Conservation (phyloP, 2,888 invertebrate species). For the Caenorhabditis japonica region DNA sequence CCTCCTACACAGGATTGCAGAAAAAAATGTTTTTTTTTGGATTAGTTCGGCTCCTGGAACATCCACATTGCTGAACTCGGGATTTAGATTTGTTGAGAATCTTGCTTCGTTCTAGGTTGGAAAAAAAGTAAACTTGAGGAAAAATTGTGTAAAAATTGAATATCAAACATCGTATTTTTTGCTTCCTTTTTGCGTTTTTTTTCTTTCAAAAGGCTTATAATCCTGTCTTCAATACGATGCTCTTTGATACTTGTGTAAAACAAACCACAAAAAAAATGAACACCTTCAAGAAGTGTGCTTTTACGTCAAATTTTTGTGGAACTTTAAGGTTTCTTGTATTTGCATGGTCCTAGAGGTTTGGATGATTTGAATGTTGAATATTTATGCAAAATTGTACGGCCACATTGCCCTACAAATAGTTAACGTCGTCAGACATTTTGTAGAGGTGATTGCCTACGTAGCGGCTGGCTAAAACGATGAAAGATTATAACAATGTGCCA, state of each 20-base stretch:
- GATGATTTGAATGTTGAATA: neutral
- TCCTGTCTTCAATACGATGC: neutral
- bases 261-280: neutral
- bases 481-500: slow-evolving; percentile 4
- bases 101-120: no score
- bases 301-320: no score
- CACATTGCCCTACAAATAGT: slow-evolving; percentile 14
- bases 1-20: no score
- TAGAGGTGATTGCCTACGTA: slow-evolving; percentile 27
- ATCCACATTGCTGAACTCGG: no score
- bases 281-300: no score
- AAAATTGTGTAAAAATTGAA: no score
- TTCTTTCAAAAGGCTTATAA: slow-evolving; percentile 5
- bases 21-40: no score
- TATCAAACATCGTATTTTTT: neutral
- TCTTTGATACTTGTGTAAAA: slow-evolving; percentile 6
- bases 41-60: no score
- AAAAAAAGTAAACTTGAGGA: no score
- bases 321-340: no score
- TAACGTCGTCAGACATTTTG: slow-evolving; percentile 8
- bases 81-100: no score
- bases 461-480: neutral
- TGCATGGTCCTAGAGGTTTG: no score
- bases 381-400: neutral
- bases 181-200: neutral